Evolutionary conservation across 1,140 invertebrate species (phyloP).

Genomic region (Pseudomyrmex gracilis): DNA sequence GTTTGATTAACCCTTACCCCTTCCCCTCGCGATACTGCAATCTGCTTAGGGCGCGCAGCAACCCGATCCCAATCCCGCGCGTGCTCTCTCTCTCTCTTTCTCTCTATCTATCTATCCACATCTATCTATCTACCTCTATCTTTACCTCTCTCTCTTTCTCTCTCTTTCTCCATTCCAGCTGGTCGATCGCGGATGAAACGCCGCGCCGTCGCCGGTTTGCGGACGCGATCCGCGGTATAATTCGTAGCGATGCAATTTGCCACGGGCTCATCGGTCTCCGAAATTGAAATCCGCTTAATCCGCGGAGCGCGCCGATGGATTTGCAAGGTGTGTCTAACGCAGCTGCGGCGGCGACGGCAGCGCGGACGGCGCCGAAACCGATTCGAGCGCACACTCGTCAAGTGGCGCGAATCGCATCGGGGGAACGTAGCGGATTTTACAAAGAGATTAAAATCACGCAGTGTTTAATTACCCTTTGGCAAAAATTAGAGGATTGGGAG

Average conservation of each 20-base stretch:
- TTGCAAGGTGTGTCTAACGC: constrained; percentile 54
- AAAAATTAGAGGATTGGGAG: neutral
- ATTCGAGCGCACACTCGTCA: constrained; percentile 11
- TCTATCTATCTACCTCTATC: no score
- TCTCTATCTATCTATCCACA: no score
- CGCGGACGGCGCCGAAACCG: constrained; percentile 24
- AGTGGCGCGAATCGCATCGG: constrained; percentile 8
- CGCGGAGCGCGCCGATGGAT: constrained; percentile 38
- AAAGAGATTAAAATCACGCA: constrained; percentile 81
- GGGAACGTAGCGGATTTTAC: constrained; percentile 70
- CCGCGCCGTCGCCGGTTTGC: constrained; percentile 4
- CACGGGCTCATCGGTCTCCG: constrained; percentile 48
- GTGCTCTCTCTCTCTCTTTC: no score
- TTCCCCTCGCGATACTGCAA: constrained; percentile 26
- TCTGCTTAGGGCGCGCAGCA: constrained; percentile 49
- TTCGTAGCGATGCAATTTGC: constrained; percentile 57
- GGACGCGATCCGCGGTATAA: constrained; percentile 53
- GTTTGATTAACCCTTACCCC: constrained; percentile 74
- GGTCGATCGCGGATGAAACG: neutral
- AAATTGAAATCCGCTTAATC: constrained; percentile 53
- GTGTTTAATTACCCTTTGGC: constrained; percentile 71
- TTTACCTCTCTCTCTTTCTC: no score
- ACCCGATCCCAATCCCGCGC: neutral
- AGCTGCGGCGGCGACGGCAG: constrained; percentile 1
- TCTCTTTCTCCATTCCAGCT: neutral